Base-by-base conservation (phyloP, 2,113 vertebrate species). In the Tyto alba region DNA sequence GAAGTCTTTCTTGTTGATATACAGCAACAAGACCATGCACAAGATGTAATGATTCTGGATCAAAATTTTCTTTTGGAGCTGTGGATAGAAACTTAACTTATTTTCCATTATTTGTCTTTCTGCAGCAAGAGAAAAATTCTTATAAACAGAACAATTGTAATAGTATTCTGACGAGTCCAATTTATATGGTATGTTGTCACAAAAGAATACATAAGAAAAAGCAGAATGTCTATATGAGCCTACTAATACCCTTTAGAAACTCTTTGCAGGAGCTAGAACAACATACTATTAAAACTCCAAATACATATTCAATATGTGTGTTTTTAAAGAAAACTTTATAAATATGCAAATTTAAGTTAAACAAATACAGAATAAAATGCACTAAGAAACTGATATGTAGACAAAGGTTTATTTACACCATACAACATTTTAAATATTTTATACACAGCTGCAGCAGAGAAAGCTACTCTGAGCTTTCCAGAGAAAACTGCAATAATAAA, bases 321-420 rank as follows among this genome's bases (percentile, higher is more conserved):
- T 92, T 97, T 88, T 96, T 86, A 96, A 97, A 95, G 80, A 97
- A 97, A 97, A 91, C 55, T 83, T 96, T 96, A 98, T 98, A 98
- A 98, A 98, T 97, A 98, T 96, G 95, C 91, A 97, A 97, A 97
- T 97, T 98, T 93, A 78, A 80, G 83, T 87, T 95, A 92, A 97
- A 96, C 78, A 97, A 95, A 98, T 98, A 98, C 98, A 98, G 99
- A 99, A 99, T 98, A 99, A 99, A 99, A 98, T 99, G 98, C 99
- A 99, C 99, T 98, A 98, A 98, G 99, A 99, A 99, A 99, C 99
- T 99, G 98, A 98, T 98, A 99, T 99, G 99, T 99, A 99, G 99
- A 99, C 99, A 99, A 99, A 99, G 99, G 99, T 99, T 99, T 99
- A 99, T 99, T 99, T 99, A 99, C 99, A 99, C 99, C 99, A 99